Percentiles rank a stretch among this genome's conserved stretches.
These are phyloP conservation scores for Drosophila flavopinicola DNA, from an alignment of 2,888 invertebrate species.

Conservation along the genomic window DNA sequence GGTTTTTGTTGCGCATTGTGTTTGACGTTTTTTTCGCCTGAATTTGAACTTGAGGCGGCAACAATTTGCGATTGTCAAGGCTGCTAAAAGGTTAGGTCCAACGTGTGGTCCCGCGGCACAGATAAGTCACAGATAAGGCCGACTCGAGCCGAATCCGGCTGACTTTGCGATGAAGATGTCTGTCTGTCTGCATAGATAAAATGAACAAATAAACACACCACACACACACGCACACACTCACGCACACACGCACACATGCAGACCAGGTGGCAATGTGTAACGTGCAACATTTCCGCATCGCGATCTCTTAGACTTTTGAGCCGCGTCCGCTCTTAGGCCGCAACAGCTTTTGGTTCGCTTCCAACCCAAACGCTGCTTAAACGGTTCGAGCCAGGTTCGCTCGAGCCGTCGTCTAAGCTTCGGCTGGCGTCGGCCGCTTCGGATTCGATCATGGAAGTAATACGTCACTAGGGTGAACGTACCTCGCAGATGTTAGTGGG, in stretches of 20 bases:
- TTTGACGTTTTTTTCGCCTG: constrained; percentile 57
- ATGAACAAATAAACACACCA: constrained; percentile 8
- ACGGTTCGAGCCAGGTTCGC: constrained; percentile 73
- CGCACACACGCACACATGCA: constrained; percentile 21
- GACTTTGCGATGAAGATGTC: constrained; percentile 65
- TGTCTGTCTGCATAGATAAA: constrained; percentile 45
- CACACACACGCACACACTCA: constrained; percentile 18
- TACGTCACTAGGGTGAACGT: constrained; percentile 85
- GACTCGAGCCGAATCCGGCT: neutral
- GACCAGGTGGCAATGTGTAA: constrained; percentile 46
- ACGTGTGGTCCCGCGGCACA: constrained; percentile 62
- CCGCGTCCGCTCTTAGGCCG: constrained; percentile 53
- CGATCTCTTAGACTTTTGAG: constrained; percentile 57
- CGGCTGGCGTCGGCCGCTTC: constrained; percentile 47
- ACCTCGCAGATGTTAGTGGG: constrained; percentile 85
- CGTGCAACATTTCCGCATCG: constrained; percentile 74
- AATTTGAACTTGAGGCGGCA: constrained; percentile 69
- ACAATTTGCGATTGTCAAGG: constrained; percentile 67
- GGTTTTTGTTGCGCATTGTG: constrained; percentile 54
- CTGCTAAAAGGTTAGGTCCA: constrained; percentile 61
- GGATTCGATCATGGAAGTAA: constrained; percentile 75
- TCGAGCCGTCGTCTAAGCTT: constrained; percentile 42
- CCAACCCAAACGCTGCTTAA: constrained; percentile 50
- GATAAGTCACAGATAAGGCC: constrained; percentile 40
- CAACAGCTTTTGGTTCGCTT: constrained; percentile 52